A percentile compares a stretch with the other conserved stretches of the same genome.
Conservation (phyloP, 2,888 invertebrate species). For the Congeria kusceri region DNA sequence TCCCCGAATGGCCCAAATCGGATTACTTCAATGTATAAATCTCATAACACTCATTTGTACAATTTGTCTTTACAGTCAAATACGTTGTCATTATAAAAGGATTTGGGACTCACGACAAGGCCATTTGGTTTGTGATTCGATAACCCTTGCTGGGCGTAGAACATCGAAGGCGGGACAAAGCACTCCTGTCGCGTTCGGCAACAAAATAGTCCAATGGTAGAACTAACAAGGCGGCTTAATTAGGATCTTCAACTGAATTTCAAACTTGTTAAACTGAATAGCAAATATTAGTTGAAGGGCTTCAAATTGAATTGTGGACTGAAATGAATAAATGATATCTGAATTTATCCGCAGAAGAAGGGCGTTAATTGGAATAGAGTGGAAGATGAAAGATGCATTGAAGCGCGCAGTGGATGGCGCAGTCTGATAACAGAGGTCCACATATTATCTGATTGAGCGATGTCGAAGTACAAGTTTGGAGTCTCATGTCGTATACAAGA, state of each 20-base stretch:
- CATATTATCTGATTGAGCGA: too few relatives aligned
- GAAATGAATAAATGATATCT: too few relatives aligned
- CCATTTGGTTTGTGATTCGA: constrained; percentile 2
- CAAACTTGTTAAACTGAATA: constrained; percentile 5
- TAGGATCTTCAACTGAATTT: constrained; percentile 7
- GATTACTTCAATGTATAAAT: constrained; percentile 47
- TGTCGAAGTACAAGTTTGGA: too few relatives aligned
- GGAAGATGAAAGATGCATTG: too few relatives aligned
- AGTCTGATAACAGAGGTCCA: too few relatives aligned
- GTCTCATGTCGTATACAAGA: too few relatives aligned
- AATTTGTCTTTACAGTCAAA: constrained; percentile 2
- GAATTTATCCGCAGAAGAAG: too few relatives aligned
- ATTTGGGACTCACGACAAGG: not conserved
- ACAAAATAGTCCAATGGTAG: not conserved
- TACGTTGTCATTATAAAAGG: constrained; percentile 10
- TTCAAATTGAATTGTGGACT: not conserved
- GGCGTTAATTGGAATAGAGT: too few relatives aligned
- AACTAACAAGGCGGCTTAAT: constrained; percentile 1
- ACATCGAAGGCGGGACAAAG: constrained; percentile 6
- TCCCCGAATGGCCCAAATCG: constrained; percentile 51
- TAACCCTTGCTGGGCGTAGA: not conserved
- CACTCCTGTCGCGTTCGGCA: not conserved
- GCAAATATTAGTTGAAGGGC: constrained; percentile 7
- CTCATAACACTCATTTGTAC: constrained; percentile 52
- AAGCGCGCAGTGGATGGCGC: too few relatives aligned